A percentile compares a stretch with the other conserved stretches of the same genome.
Evolutionary conservation across 2,797 vertebrate species (phyloP).

Genomic region (Scolopax rusticola): DNA sequence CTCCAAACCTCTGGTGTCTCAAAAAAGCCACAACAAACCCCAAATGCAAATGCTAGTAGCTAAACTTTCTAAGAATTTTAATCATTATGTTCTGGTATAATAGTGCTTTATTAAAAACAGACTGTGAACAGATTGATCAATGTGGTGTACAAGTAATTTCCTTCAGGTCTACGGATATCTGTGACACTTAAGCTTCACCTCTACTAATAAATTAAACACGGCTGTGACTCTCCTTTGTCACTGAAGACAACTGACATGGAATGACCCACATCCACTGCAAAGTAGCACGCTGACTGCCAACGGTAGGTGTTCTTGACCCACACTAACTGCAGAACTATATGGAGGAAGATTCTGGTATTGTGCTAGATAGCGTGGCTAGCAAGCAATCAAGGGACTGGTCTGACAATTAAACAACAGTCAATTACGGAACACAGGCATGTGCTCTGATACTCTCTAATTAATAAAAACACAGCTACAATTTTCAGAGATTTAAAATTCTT

Average conservation of each 20-base stretch:
- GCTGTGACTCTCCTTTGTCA: neutral
- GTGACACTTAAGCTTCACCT: neutral
- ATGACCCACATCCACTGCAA: neutral
- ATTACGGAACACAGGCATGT: neutral
- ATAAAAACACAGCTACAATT: neutral
- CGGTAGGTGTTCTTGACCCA: neutral
- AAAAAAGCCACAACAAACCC: neutral
- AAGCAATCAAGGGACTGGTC: neutral
- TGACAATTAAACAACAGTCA: neutral
- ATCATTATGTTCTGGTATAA: neutral
- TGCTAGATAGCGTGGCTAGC: neutral
- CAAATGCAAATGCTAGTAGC: neutral
- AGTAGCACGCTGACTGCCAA: neutral
- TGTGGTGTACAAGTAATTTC: neutral
- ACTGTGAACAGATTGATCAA: neutral
- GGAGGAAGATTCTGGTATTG: neutral
- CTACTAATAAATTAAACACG: neutral
- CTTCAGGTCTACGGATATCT: neutral
- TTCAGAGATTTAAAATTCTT: neutral
- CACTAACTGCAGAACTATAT: neutral
- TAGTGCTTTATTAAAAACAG: neutral
- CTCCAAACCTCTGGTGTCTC: neutral
- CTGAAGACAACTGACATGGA: neutral
- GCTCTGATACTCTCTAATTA: neutral
- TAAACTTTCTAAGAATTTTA: constrained; percentile 4